Conservation (phyloP, 2,797 vertebrate genomes). For the Coccyzus lansbergi region DNA sequence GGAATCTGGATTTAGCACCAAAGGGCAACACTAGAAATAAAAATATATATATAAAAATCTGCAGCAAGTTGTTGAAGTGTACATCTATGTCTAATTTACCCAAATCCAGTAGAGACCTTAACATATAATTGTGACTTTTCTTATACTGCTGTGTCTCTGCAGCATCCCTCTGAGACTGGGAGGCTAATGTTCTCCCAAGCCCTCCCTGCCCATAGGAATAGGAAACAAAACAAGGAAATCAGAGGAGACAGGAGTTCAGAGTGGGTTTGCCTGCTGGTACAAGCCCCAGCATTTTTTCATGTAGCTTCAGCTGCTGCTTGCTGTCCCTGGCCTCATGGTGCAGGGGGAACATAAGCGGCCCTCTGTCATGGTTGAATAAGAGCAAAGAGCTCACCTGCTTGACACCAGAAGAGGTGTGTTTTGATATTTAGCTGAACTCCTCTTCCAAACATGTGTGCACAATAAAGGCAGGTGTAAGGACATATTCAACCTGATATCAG, state of each 20-base stretch:
- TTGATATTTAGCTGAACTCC: slow-evolving; percentile 2
- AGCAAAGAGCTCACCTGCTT: not conserved
- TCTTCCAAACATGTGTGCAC: not conserved
- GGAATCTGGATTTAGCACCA: not conserved
- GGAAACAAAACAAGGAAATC: not conserved
- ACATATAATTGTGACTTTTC: not conserved
- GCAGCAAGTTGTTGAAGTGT: not conserved
- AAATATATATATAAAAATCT: not conserved
- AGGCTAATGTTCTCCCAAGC: not conserved
- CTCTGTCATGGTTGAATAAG: not conserved
- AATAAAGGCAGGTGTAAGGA: not conserved
- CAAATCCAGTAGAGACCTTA: not conserved
- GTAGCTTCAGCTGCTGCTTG: fast-evolving
- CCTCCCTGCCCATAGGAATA: not conserved
- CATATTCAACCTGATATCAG: not conserved
- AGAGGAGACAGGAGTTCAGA: fast-evolving
- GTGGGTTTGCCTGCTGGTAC: not conserved
- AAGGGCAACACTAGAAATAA: fast-evolving
- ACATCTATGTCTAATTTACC: not conserved
- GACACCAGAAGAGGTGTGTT: not conserved
- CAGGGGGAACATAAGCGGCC: not conserved
- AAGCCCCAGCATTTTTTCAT: not conserved
- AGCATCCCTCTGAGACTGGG: not conserved
- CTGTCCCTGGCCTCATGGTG: not conserved
- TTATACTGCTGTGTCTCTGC: not conserved